Evolutionary conservation across 2,797 vertebrate genomes (phyloP).

Genomic region (Hydrophis major): DNA sequence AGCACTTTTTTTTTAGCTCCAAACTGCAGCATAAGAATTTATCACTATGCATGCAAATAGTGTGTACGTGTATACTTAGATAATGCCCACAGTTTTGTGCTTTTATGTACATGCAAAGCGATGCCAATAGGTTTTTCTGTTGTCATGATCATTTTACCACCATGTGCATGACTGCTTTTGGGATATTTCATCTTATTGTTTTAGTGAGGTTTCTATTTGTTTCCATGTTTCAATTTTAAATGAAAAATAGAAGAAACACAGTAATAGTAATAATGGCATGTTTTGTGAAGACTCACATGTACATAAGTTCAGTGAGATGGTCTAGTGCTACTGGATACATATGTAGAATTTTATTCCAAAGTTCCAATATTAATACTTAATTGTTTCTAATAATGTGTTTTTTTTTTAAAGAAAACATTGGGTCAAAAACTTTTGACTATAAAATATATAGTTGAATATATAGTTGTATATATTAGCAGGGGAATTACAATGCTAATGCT

Average conservation of each 20-base stretch:
- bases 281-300: background rate
- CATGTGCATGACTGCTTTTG: background rate
- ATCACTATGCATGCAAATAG: background rate
- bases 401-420: background rate
- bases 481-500: background rate
- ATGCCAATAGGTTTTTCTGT: background rate
- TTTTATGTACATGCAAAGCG: background rate
- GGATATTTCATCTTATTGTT: background rate
- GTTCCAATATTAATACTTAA: background rate
- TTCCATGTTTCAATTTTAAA: background rate
- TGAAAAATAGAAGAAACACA: background rate
- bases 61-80: background rate
- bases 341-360: conserved; percentile 12
- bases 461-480: too few species aligned
- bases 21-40: conserved; percentile 32
- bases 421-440: too few species aligned
- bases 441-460: too few species aligned
- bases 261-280: background rate
- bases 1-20: conserved; percentile 13
- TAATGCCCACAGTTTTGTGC: background rate
- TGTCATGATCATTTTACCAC: background rate
- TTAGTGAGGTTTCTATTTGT: background rate
- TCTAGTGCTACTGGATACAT: background rate
- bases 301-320: background rate
- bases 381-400: conserved; percentile 31